These are phyloP conservation scores for Drosophila pectinifera DNA, from an alignment of 1,140 invertebrate genomes.

Conservation along the genomic window DNA sequence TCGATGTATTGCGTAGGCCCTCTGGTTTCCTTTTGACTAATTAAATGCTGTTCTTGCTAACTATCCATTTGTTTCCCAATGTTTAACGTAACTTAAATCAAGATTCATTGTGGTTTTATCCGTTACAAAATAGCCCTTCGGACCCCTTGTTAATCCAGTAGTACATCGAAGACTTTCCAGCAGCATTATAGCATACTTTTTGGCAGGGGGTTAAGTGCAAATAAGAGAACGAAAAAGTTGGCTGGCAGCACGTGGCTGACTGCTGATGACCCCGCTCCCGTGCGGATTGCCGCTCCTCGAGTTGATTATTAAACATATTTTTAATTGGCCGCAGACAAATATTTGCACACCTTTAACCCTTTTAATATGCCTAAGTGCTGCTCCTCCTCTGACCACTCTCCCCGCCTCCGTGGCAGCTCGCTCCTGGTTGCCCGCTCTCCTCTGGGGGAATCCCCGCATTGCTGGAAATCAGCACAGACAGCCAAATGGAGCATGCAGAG, in stretches of 20 bases:
- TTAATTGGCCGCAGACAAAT: conserved; percentile 75
- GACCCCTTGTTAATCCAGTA: background rate
- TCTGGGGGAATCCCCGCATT: conserved; percentile 1
- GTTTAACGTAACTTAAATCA: too few species aligned
- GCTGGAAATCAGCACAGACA: conserved; percentile 46
- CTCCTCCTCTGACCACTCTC: conserved; percentile 15
- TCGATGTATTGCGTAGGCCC: background rate
- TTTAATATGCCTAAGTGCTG: conserved; percentile 76
- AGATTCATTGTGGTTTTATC: too few species aligned
- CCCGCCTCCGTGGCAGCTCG: too few species aligned
- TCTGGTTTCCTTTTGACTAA: too few species aligned
- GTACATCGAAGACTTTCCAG: background rate
- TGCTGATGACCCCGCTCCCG: conserved; percentile 2
- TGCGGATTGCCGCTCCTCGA: conserved; percentile 8
- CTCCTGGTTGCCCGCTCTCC: background rate
- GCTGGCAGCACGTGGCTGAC: conserved; percentile 57
- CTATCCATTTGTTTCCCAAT: too few species aligned
- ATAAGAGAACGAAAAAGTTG: conserved; percentile 32
- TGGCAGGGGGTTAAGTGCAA: conserved; percentile 54
- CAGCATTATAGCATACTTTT: conserved; percentile 56
- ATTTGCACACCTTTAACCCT: conserved; percentile 82
- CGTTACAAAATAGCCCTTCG: background rate
- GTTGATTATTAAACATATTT: conserved; percentile 74
- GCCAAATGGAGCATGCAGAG: conserved; percentile 77
- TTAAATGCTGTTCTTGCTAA: too few species aligned